Base-by-base conservation (phyloP, 2,797 vertebrate genomes). In the Vultur gryphus region DNA sequence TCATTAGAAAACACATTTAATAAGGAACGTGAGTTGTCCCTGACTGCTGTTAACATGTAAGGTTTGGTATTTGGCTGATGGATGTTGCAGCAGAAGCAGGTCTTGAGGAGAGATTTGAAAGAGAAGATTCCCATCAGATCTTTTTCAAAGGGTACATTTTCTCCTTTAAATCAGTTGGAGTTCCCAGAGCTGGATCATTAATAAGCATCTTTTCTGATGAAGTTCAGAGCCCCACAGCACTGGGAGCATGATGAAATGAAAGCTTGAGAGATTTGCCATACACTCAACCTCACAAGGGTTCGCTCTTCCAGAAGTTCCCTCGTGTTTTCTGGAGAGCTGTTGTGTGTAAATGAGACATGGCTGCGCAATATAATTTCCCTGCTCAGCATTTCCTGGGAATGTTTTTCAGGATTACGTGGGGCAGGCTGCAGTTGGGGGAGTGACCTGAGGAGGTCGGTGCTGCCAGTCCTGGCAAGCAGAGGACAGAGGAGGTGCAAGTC, bases 111-210 rank as follows among this genome's bases (percentile, higher is more conserved):
- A 44, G 39, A 62, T 93, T 93, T 94, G 39, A 95, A 96, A 96
- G 82, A 77, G 59, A 91, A 89, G 51, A 62, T 94, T 91, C 51
- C 39, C 49, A 49, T 94, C 66, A 90, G 83, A 82, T 90, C 80
- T 93, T 88, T 93, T 96, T 96, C 85, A 94, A 95, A 96, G 65
- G 13, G 17, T 90, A 41, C 62, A 55, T 84, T 69, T 93, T 84
- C 49, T 95, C 28, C 76, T 93, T 84, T 86, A 90, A 83, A 86
- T 78, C 85, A 55, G 79, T 84, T 89, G 87, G 87, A 76, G 83
- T 79, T 95, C 55, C 91, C 85, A 72, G 49, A 81, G 61, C 31
- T 84, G 73, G 76, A 52, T 86, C 77, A 72, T 69, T 90, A 95
- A 93, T 86, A 94, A 72, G 31, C 59, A 81, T 84, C 37, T 85